Evolutionary conservation across 2,113 vertebrate species (phyloP).

Genomic region (Ellobius talpinus): DNA sequence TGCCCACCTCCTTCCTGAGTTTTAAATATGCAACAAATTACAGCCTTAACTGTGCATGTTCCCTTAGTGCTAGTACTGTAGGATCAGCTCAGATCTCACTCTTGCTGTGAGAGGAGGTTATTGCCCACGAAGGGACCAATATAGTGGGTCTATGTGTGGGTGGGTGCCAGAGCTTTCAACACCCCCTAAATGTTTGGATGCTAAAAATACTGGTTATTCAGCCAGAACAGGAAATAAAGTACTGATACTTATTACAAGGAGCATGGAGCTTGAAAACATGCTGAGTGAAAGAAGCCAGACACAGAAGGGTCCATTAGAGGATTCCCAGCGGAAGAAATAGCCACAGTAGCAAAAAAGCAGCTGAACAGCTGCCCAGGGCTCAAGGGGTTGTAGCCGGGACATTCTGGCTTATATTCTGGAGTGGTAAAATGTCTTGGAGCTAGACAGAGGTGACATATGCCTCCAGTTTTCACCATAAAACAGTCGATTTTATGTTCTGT

Average conservation of each 20-base stretch:
- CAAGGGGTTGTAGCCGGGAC: background rate
- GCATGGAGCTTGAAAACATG: background rate
- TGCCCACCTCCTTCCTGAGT: background rate
- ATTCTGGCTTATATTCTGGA: background rate
- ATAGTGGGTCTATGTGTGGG: background rate
- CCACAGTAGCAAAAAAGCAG: conserved; percentile 5
- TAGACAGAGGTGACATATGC: background rate
- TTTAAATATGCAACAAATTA: conserved; percentile 34
- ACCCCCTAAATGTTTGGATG: background rate
- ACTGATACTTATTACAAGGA: background rate
- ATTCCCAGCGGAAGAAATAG: background rate
- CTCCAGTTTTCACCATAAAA: background rate
- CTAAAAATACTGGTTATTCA: conserved; percentile 46
- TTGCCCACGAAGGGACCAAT: background rate
- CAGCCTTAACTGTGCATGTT: background rate
- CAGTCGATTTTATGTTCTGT: background rate
- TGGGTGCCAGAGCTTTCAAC: background rate
- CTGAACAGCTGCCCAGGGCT: background rate
- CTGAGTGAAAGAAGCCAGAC: conserved; percentile 17
- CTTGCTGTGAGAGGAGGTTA: conserved; percentile 26
- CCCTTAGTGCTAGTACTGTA: background rate
- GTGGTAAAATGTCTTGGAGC: background rate
- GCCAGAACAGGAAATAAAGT: conserved; percentile 3
- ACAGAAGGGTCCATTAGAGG: background rate
- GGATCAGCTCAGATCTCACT: background rate